Percentiles rank a stretch among this genome's conserved stretches.
These are phyloP conservation scores for Propithecus deckenii DNA, from an alignment of 2,797 vertebrate species.

Conservation along the genomic window DNA sequence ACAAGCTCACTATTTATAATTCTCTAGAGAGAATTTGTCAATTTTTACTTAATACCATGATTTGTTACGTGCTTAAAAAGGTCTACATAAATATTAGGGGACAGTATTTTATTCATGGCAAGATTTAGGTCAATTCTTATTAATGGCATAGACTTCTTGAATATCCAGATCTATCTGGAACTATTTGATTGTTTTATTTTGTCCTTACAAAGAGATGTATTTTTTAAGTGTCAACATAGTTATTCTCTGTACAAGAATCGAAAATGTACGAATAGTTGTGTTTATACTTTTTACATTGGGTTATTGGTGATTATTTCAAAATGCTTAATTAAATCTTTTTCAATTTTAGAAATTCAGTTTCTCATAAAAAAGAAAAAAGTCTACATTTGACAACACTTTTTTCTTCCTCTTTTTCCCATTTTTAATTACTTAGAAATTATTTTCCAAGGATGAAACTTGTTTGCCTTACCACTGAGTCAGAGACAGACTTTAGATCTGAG, in stretches of 20 bases:
- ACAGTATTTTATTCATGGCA: not conserved
- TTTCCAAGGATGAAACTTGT: constrained; percentile 52
- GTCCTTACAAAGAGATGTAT: not conserved
- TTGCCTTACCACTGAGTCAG: constrained; percentile 64
- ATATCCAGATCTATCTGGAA: constrained; percentile 39
- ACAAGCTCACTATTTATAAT: constrained; percentile 22
- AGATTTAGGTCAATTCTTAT: constrained; percentile 31
- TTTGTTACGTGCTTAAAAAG: constrained; percentile 41
- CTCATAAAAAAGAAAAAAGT: constrained; percentile 10
- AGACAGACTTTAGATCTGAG: constrained; percentile 65
- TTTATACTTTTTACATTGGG: not conserved
- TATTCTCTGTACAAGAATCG: not conserved
- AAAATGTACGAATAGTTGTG: not conserved
- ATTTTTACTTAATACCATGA: constrained; percentile 25
- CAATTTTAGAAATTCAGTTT: constrained; percentile 16
- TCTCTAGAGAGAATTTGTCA: constrained; percentile 16
- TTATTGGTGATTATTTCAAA: constrained; percentile 43
- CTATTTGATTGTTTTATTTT: constrained; percentile 25
- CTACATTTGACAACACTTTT: not conserved
- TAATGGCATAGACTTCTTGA: not conserved
- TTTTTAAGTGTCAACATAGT: not conserved
- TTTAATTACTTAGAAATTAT: constrained; percentile 60
- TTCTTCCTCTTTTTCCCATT: not conserved
- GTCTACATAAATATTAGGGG: not conserved
- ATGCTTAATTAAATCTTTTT: constrained; percentile 33